Base-by-base conservation (phyloP, 2,113 vertebrate species). In the Charina bottae region DNA sequence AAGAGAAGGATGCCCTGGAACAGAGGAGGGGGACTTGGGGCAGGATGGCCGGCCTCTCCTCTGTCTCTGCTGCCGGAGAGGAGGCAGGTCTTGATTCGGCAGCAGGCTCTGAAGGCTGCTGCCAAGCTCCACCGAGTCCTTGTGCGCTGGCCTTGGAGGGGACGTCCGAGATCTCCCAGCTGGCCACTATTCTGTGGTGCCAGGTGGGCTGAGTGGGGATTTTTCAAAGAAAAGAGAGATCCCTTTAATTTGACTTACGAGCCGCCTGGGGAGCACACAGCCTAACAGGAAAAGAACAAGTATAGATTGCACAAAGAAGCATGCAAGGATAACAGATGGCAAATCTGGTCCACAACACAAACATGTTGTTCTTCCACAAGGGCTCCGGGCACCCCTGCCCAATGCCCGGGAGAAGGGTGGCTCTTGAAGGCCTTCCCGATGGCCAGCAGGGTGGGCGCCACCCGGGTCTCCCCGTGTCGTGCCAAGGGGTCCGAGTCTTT, bases 61-160 rank as follows among this genome's bases (percentile, higher is more conserved):
- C n/a, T n/a, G n/a, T 4, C 62, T 4, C 8, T 1, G 23, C 59
- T 24, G 26, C 59, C 59, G 10, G 59, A 62, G 24, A 62, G 59
- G 5, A 62, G 59, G 26, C 2, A 3, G 7, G 24, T 62, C 59
- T 62, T 10, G 2, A 62, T 60, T 60, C 21, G 21, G 9, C 3
- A 60, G 23, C 8, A 26, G 24, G 12, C 60, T 64, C 60, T 64
- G 26, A 62, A 62, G 24, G 8, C 59, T 62, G 2, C 0, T 62
- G 23, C 26, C 10, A 68, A n/a, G 4, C 11, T n/a, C 62, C 5
- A 1, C 62, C 28, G 26, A 68, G 21, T 62, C 1, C 60, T 64
- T 0, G 2, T 11, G 24, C 26, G 9, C 0, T 1, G 26, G 10
- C 4, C 2, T 28, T 28, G 60, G 23, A 28, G 26, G 60, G 2